phyloP scores from a whole-genome alignment of 2,888 invertebrate species.

The Amblyjoppa proteus region DNA sequence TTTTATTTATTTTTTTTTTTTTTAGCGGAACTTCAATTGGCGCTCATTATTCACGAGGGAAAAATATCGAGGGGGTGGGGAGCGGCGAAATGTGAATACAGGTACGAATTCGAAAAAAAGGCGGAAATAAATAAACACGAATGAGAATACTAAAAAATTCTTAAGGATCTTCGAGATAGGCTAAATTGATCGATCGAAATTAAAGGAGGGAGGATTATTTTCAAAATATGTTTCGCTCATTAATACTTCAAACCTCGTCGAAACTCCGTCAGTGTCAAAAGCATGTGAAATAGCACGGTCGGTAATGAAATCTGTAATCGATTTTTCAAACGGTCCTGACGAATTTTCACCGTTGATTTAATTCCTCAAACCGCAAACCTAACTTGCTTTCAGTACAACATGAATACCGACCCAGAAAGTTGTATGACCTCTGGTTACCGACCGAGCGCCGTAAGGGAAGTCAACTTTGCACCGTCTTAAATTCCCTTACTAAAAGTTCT shows the following conservation, averaged over 20 bases:
- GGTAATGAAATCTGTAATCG: too few species aligned
- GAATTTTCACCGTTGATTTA: too few species aligned
- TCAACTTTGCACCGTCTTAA: not conserved
- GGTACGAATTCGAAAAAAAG: not conserved
- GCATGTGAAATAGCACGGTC: not conserved
- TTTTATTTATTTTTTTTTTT: not conserved
- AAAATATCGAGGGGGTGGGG: slow-evolving; percentile 13
- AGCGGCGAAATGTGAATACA: slow-evolving; percentile 28
- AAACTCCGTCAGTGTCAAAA: too few species aligned
- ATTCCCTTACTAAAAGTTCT: slow-evolving; percentile 25
- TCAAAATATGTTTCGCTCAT: not conserved
- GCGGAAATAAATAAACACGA: too few species aligned
- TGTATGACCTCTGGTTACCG: too few species aligned
- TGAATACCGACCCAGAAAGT: too few species aligned
- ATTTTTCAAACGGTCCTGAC: too few species aligned
- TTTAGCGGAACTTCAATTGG: not conserved
- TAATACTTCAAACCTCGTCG: not conserved
- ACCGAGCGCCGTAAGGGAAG: too few species aligned
- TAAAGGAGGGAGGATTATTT: not conserved
- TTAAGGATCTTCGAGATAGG: too few species aligned
- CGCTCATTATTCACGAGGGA: slow-evolving; percentile 29
- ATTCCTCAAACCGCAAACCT: too few species aligned
- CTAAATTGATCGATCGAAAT: not conserved
- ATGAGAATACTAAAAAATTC: not conserved
- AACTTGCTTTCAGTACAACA: too few species aligned